These are phyloP conservation scores for Ganaspis brasiliensis DNA, from an alignment of 2,888 invertebrate species.

Conservation along the genomic window DNA sequence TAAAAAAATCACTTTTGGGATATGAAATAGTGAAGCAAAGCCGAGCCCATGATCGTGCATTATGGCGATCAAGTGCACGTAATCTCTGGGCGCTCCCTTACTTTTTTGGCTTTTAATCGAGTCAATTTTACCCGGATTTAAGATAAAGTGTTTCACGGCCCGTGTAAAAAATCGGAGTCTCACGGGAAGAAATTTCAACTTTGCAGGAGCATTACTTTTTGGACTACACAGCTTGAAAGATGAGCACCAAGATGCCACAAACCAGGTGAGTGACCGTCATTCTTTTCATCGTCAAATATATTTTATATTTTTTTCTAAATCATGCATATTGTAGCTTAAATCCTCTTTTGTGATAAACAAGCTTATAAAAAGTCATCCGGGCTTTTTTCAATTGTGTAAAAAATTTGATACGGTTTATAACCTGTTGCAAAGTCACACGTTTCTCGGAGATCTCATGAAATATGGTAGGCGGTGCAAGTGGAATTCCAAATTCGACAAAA, in stretches of 20 bases:
- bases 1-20: conserved; percentile 34
- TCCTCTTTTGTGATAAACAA: neutral
- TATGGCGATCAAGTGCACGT: conserved; percentile 75
- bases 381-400: neutral
- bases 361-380: conserved; percentile 6
- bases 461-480: conserved; percentile 39
- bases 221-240: conserved; percentile 51
- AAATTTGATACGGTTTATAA: conserved; percentile 24
- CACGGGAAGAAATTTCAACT: conserved; percentile 30
- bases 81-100: conserved; percentile 67
- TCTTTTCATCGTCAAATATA: conserved; percentile 55
- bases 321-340: neutral
- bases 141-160: neutral
- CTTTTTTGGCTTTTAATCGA: conserved; percentile 58
- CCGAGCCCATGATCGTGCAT: conserved; percentile 66
- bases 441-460: conserved; percentile 42
- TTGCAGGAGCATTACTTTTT: conserved; percentile 19
- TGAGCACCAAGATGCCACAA: conserved; percentile 76
- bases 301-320: conserved; percentile 8
- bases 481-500: conserved; percentile 35
- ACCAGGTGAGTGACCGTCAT: conserved; percentile 73
- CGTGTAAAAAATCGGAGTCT: conserved; percentile 35
- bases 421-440: conserved; percentile 41
- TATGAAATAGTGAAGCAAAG: conserved; percentile 59
- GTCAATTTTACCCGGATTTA: conserved; percentile 41